These are phyloP conservation scores for Sarcophaga subvicina DNA, from an alignment of 2,888 invertebrate genomes.

Conservation along the genomic window DNA sequence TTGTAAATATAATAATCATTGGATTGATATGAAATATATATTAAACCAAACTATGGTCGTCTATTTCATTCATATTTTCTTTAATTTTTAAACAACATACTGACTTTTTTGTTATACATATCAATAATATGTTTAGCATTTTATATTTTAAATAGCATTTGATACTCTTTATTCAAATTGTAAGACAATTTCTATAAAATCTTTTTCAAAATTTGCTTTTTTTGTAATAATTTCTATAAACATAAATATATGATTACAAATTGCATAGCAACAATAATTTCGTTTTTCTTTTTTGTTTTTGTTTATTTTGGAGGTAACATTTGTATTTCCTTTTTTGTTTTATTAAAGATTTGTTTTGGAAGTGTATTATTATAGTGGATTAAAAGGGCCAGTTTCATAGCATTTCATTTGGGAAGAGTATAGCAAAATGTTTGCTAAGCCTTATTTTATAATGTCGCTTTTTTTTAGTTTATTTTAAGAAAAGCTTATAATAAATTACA, in stretches of 20 bases:
- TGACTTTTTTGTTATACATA: too few relatives aligned
- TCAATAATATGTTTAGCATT: not conserved
- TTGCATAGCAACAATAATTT: constrained; percentile 55
- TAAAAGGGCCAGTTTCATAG: not conserved
- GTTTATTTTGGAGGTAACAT: constrained; percentile 6
- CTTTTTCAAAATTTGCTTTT: not conserved
- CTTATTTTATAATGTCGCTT: not conserved
- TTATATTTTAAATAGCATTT: not conserved
- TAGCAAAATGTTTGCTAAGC: not conserved
- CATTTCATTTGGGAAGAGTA: not conserved
- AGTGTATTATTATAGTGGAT: not conserved
- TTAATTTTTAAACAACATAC: too few relatives aligned
- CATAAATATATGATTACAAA: constrained; percentile 4
- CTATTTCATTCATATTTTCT: not conserved
- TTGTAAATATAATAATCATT: too few relatives aligned
- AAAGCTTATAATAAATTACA: not conserved
- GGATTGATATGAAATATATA: not conserved
- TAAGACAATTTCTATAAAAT: not conserved
- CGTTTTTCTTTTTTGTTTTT: not conserved
- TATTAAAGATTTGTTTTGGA: not conserved
- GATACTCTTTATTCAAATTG: not conserved
- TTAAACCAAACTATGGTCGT: not conserved
- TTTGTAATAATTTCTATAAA: not conserved
- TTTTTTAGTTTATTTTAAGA: not conserved
- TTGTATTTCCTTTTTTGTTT: constrained; percentile 6